Base-by-base conservation (phyloP, 2,888 invertebrate genomes). In the Eupithecia vulgata region DNA sequence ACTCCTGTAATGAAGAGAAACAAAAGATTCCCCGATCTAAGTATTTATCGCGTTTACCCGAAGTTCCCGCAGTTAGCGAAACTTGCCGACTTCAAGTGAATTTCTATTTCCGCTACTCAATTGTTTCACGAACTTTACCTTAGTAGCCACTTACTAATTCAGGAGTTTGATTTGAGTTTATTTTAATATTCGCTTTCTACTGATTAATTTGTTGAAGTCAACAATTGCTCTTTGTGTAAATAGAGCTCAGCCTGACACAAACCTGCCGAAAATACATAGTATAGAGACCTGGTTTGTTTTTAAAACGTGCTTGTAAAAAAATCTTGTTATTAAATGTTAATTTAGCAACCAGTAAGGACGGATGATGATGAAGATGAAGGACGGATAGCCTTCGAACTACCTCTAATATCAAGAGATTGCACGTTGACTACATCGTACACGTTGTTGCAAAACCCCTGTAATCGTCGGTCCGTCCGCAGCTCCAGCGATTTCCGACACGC, bases 91-190 rank as follows among this genome's bases (percentile, higher is more conserved):
- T 57, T 57, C 57, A 25, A 57, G 57, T 57, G 57, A 57, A 57
- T 25, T 52, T 57, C 62, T 64, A 64, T 64, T 35, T 35, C 62
- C 62, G 34, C 37, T 64, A 64, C 30, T 64, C 37, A 61, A 30
- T 34, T 61, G 61, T 34, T 61, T 15, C 34, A 34, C 25, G 15
- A 15, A 59, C 30, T 30, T 59, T 10, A 25, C 5, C 61, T 61
- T 34, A 61, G 61, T 61, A 21, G 37, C 35, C 35, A 64, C 37
- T 64, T 64, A 57, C 57, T 57, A 21, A 13, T 57, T 57, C 57
- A 25, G 5, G 61, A 12, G 12, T 35, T 35, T 34, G 17, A 62
- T 34, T 34, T 62, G 10, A 62, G 17, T 34, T 62, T n/a, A 3
- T 17, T 64, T 64, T 64, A 64, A 37, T 64, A 64, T 21, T 25